Evolutionary conservation across 2,888 invertebrate genomes (phyloP).

Genomic region (Oscheius onirici): DNA sequence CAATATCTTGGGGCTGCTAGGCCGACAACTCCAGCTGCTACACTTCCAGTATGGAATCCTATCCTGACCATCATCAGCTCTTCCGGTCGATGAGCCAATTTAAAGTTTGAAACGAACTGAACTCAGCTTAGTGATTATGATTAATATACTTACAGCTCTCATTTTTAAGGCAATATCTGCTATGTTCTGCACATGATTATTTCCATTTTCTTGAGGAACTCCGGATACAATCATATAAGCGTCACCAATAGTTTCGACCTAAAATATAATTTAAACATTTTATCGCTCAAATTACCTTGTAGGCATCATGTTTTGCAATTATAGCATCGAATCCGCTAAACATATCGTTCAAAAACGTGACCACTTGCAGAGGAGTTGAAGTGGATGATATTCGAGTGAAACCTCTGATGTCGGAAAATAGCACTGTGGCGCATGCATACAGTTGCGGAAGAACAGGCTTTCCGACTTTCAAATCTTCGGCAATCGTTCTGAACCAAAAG

Average conservation of each 20-base stretch:
- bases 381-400: slow-evolving; percentile 70
- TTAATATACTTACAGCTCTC: slow-evolving; percentile 58
- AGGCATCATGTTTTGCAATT: slow-evolving; percentile 70
- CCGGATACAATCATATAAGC: slow-evolving; percentile 71
- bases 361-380: slow-evolving; percentile 69
- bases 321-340: slow-evolving; percentile 71
- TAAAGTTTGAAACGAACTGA: slow-evolving; percentile 64
- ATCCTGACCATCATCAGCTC: slow-evolving; percentile 70
- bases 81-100: slow-evolving; percentile 68
- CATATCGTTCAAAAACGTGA: slow-evolving; percentile 70
- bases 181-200: slow-evolving; percentile 67
- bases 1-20: slow-evolving; percentile 67
- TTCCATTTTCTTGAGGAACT: slow-evolving; percentile 70
- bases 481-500: slow-evolving; percentile 59
- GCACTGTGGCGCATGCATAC: slow-evolving; percentile 67
- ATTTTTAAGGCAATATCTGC: slow-evolving; percentile 70
- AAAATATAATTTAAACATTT: neutral
- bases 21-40: slow-evolving; percentile 71
- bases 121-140: slow-evolving; percentile 1
- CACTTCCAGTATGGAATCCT: slow-evolving; percentile 69
- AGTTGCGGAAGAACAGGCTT: slow-evolving; percentile 69
- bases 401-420: slow-evolving; percentile 69
- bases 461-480: slow-evolving; percentile 69
- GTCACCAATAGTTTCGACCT: slow-evolving; percentile 67
- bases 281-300: slow-evolving; percentile 55